Percentiles rank a stretch among this genome's conserved stretches.
Conservation (phyloP, 2,113 vertebrate genomes). For the Fukomys damarensis region DNA sequence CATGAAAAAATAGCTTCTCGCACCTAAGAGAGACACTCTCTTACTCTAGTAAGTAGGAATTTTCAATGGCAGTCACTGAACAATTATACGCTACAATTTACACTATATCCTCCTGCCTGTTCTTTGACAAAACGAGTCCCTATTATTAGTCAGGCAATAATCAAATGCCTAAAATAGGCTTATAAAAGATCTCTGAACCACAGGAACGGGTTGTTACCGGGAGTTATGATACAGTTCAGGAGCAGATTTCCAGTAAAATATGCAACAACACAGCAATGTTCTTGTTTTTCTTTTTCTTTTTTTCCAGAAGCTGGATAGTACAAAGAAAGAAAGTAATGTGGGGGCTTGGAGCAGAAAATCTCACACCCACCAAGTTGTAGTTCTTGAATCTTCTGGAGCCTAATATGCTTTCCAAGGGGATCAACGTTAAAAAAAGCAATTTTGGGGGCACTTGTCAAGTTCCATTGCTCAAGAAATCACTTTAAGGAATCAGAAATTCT, state of each 20-base stretch:
- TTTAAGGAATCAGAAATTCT: background rate
- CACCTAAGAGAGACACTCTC: conserved; percentile 54
- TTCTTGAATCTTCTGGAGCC: background rate
- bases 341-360: background rate
- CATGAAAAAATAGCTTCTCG: conserved; percentile 73
- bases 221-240: conserved; percentile 60
- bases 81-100: conserved; percentile 79
- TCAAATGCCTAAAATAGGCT: conserved; percentile 86
- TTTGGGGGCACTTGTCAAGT: background rate
- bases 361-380: background rate
- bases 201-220: conserved; percentile 43
- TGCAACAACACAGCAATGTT: conserved; percentile 32
- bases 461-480: conserved; percentile 29
- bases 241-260: conserved; percentile 78
- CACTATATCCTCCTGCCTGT: conserved; percentile 75
- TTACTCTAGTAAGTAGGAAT: conserved; percentile 66
- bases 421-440: background rate
- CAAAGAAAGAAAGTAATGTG: background rate
- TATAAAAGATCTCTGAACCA: conserved; percentile 78
- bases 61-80: conserved; percentile 79
- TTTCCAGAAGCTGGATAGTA: background rate
- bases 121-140: conserved; percentile 82
- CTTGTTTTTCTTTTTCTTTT: background rate
- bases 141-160: conserved; percentile 87
- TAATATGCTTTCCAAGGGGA: background rate